Evolutionary conservation across 1,140 invertebrate genomes (phyloP), one percentile per base, ranked within the genome.

Genomic region (Caenorhabditis remanei): DNA sequence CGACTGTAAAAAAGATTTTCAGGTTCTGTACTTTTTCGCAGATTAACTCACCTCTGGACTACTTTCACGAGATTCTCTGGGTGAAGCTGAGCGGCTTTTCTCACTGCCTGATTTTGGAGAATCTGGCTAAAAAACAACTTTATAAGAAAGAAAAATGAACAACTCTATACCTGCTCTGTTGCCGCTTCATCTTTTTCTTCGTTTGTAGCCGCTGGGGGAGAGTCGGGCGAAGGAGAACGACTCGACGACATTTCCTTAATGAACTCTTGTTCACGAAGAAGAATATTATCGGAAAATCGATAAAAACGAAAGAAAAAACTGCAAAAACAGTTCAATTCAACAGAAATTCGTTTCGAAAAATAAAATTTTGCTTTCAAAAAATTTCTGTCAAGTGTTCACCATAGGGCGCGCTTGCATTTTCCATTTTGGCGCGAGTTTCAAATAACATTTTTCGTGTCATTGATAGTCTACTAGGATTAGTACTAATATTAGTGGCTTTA

Each of bases 91-190:
- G 14, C 46, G 71, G 24, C 71, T 79, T 50, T 21, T 43, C 9
- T 24, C 46, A 11, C 46, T 79, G 71, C 46, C 53, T 50, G 43
- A 3, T 50, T 53, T 79, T 21, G 71, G 71, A 50, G 71, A 43
- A 50, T 79, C 40, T 79, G 46, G n/a, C 71, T 79, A n/a, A 79
- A 79, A 79, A 79, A 24, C 11, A 50, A 32, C 11, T 50, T 50
- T n/a, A 21, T 0, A 13, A 19, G 4, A 24, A 24, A 43, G n/a
- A 46, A 24, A 2, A 2, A 32, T 32, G 32, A 32, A 50, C 13
- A 48, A 50, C 3, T 5, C 1, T 46, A 13, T 53, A 79, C 71
- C 46, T 79, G 19, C 11, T 53, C 71, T 13, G 4, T 11, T 21
- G 71, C 19, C 7, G 8, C 43, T 11, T 79, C 46, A 13, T 79